Evolutionary conservation across 2,888 invertebrate species (phyloP), one percentile per base, ranked within the genome.

Genomic region (Prenolepis imparis): DNA sequence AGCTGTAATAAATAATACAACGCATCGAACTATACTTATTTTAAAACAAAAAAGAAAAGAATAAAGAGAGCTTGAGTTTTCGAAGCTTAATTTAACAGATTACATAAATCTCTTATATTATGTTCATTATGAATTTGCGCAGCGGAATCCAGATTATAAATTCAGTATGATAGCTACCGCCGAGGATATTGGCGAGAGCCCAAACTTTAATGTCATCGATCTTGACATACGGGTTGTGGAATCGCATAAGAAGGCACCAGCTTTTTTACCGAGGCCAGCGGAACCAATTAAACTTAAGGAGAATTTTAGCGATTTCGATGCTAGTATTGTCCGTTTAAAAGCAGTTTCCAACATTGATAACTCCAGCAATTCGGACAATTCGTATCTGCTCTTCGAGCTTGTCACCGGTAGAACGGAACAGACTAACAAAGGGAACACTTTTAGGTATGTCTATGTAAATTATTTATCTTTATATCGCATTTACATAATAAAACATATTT

Each of bases 221-320:
- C 96, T 99, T 86, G 97, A 97, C 90, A 98, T 99, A 88, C 96
- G 96, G 87, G 97, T 99, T 41, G 98, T 98, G 8, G 98, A 97
- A 92, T 98, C 97, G n/a, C 97, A 97, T 94, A 98, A 97, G 95
- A 98, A 97, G 95, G 97, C 97, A 88, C 98, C 98, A 52, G 96
- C 96, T 67, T 98, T 98, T 92, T 96, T 96, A 74, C 95, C 95
- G 88, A 95, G 96, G 86, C 96, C 96, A n/a, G 92, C 95, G 83
- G 95, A 96, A 80, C 96, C 96, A 86, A 97, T 97, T 85, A 95
- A 95, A 89, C 95, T 98, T 78, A 96, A 96, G 92, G 98, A 98
- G 95, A 97, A 97, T 95, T 97, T 96, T 90, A 96, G 95, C 48
- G 96, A 98, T 94, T 98, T 97, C 93, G 96, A 96, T 72, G 95